Conservation (phyloP, 2,797 vertebrate genomes). For the Lagorchestes hirsutus region DNA sequence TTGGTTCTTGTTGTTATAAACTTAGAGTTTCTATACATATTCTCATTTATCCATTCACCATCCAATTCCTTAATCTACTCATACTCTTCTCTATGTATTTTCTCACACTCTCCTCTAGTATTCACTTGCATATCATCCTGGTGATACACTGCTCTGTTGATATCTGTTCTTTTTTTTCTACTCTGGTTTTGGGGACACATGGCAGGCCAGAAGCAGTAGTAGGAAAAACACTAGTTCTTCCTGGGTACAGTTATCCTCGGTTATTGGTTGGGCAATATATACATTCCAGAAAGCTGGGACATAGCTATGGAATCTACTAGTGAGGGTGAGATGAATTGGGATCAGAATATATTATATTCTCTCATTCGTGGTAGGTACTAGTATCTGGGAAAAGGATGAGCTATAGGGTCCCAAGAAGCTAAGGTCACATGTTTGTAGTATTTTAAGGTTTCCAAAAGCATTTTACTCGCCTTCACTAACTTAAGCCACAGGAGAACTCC, state of each 20-base stretch:
- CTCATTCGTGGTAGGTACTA: background rate
- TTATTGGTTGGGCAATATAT: background rate
- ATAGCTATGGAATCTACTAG: background rate
- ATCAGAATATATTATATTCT: background rate
- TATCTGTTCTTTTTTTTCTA: background rate
- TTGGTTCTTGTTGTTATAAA: background rate
- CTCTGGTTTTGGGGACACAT: background rate
- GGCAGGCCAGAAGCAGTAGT: background rate
- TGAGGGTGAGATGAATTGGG: background rate
- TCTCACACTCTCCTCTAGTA: background rate
- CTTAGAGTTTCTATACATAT: background rate
- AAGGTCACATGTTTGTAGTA: background rate
- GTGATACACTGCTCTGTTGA: background rate
- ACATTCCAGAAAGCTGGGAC: background rate
- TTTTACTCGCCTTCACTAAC: background rate
- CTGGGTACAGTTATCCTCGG: background rate
- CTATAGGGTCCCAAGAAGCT: background rate
- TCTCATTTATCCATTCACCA: background rate
- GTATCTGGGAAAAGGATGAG: background rate
- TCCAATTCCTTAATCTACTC: background rate
- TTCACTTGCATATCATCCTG: background rate
- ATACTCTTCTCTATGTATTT: background rate
- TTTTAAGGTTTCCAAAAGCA: background rate
- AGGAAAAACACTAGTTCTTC: background rate
- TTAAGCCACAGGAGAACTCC: background rate